A percentile compares a stretch with the other conserved stretches of the same genome.
Conservation (phyloP, 1,140 invertebrate genomes). For the Anthonomus grandis region DNA sequence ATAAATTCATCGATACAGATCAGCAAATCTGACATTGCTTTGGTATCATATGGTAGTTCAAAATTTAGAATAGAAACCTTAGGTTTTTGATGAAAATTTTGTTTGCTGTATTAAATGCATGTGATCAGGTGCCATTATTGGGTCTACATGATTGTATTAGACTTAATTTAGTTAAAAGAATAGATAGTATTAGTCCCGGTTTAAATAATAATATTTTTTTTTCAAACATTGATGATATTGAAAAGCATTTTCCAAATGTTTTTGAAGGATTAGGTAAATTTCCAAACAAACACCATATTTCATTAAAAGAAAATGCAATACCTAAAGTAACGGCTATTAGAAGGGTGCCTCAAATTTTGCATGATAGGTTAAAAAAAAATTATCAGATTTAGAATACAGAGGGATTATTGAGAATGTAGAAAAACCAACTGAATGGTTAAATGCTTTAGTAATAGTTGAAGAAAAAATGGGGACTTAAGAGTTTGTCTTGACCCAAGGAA, state of each 20-base stretch:
- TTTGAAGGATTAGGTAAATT: slow-evolving; percentile 11
- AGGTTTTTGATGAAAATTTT: background rate
- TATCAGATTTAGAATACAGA: slow-evolving; percentile 4
- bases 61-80: slow-evolving; percentile 6
- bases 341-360: background rate
- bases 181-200: background rate
- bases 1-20: background rate
- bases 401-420: background rate
- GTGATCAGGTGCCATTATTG: slow-evolving; percentile 1
- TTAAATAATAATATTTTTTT: too few relatives aligned
- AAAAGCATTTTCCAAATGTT: too few relatives aligned
- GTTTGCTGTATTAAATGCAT: too few relatives aligned
- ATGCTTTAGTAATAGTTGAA: slow-evolving; percentile 13
- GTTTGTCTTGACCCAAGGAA: slow-evolving; percentile 19
- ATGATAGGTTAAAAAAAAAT: slow-evolving; percentile 10
- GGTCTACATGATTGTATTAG: background rate
- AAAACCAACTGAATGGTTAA: slow-evolving; percentile 3
- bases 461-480: slow-evolving; percentile 11
- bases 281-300: background rate
- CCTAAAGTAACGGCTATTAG: background rate
- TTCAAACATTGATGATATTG: too few relatives aligned
- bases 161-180: background rate
- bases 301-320: too few relatives aligned
- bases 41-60: slow-evolving; percentile 4
- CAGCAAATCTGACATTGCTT: background rate